phyloP scores from a whole-genome alignment of 2,113 vertebrate species.

The Todiramphus chloris region DNA sequence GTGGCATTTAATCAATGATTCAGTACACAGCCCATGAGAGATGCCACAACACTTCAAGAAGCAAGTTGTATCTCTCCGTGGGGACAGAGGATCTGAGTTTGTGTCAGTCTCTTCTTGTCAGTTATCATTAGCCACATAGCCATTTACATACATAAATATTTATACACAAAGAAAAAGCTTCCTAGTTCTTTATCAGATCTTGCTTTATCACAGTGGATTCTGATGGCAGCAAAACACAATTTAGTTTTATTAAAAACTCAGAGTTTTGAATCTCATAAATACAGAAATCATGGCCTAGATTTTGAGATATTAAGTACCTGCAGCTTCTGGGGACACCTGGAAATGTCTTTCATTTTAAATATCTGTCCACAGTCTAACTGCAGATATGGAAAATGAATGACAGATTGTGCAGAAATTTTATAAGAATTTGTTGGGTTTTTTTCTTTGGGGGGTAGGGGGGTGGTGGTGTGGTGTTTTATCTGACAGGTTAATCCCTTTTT shows the following conservation, averaged over 20 bases:
- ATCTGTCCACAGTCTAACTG: background rate
- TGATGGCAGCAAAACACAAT: conserved; percentile 57
- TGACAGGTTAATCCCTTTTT: no score
- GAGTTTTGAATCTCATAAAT: conserved; percentile 31
- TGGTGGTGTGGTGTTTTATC: no score
- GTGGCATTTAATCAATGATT: conserved; percentile 78
- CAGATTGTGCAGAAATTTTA: background rate
- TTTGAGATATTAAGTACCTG: background rate
- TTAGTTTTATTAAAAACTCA: conserved; percentile 57
- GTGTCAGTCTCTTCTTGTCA: conserved; percentile 72
- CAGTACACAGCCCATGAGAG: conserved; percentile 73
- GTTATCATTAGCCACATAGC: conserved; percentile 72
- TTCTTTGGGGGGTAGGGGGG: no score
- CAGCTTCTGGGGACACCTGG: background rate
- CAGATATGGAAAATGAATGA: background rate
- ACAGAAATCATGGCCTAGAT: background rate
- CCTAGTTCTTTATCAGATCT: conserved; percentile 59
- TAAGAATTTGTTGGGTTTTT: background rate
- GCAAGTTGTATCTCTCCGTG: conserved; percentile 67
- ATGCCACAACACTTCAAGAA: conserved; percentile 70
- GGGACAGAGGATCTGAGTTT: conserved; percentile 75
- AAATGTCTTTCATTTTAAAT: background rate
- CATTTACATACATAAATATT: conserved; percentile 80
- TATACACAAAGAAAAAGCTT: conserved; percentile 73
- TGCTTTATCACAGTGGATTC: conserved; percentile 39